Base-by-base conservation (phyloP, 1,140 invertebrate species). In the Lepeophtheirus salmonis region DNA sequence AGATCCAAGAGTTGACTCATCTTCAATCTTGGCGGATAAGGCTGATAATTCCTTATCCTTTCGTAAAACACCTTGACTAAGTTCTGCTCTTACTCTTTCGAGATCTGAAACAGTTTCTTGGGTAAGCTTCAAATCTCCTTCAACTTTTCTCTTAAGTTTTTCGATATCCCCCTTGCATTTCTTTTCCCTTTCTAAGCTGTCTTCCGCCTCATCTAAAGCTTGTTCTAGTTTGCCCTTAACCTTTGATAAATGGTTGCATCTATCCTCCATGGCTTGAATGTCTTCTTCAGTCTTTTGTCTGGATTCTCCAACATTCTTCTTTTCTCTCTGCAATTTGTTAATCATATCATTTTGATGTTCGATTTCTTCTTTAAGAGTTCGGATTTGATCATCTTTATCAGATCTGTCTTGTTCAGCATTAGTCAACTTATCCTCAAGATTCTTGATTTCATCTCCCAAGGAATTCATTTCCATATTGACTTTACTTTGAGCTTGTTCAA, bases 31-130 rank as follows among this genome's bases (percentile, higher is more conserved):
- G 64, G 70, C 68, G 66, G 85, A 86, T 65, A 97, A 77, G 63
- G 86, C 89, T 48, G 83, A 84, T 71, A 96, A 83, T 77, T 97
- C 94, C 77, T 91, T 89, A 77, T 97, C 92, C 77, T 96, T 97
- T 73, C 87, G 84, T 74, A 90, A 86, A 68, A 92, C 86, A 72
- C 85, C 88, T 67, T 80, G 78, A 12, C 78, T 67, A 56, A 80
- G 77, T 65, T 80, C 80, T 65, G 77, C 76, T 64, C 77, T 74
- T 63, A 76, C 73, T 62, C 78, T 77, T 41, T 72, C 72, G 20
- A 76, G 96, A 91, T 91, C 71, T 96, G 91, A 74, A 96, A 90
- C 66, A 96, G 79, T 75, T 96, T 91, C 72, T 94, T 89, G 70
- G 95, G 92, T 71, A 90, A 84, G 67, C 86, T 71, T 73, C 76